Evolutionary conservation across 2,888 invertebrate genomes (phyloP), one percentile per base, ranked within the genome.

Genomic region (Diaperis boleti): DNA sequence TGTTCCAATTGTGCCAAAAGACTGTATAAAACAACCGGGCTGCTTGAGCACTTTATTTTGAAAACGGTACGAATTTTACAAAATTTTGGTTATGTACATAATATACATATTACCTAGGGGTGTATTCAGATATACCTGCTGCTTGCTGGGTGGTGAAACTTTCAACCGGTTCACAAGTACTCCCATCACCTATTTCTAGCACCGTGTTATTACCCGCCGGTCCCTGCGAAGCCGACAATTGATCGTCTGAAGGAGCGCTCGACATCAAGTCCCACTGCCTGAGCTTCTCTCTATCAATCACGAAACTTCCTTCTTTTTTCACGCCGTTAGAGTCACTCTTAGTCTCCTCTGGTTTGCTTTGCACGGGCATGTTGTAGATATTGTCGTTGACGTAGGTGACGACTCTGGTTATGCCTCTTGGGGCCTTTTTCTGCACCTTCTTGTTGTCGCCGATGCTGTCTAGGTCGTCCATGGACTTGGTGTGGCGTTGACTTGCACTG

Each of bases 201-300:
- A 78, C 77, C 69, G 75, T 69, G 69, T 75, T 75, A 74, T 69
- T 73, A 74, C 71, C 72, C 68, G 74, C 73, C 67, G 72, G 72
- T 60, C 66, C 75, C 70, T 76, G 76, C 62, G 70, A 67, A 70
- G 71, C 71, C 69, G 70, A 65, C 47, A 74, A 64, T 65, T 79
- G 79, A 69, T 78, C 75, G 69, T 80, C 79, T 35, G 79, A 77
- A 45, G 82, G 81, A 45, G 82, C 93, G 84, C 93, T 93, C 63
- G 94, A 94, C 89, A 94, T 87, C 74, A 93, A 86, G 83, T 94
- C 94, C 94, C 94, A 94, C 77, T 94, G 94, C 52, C 94, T 86
- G 72, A 94, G 85, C 72, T 91, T 93, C 83, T 94, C 94, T 73
- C 94, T 88, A 83, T 94, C 94, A 74, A 93, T 88, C 80, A 77